Evolutionary conservation across 23 tunicate species (phyloP).

Genomic region (Halocynthia roretzi): DNA sequence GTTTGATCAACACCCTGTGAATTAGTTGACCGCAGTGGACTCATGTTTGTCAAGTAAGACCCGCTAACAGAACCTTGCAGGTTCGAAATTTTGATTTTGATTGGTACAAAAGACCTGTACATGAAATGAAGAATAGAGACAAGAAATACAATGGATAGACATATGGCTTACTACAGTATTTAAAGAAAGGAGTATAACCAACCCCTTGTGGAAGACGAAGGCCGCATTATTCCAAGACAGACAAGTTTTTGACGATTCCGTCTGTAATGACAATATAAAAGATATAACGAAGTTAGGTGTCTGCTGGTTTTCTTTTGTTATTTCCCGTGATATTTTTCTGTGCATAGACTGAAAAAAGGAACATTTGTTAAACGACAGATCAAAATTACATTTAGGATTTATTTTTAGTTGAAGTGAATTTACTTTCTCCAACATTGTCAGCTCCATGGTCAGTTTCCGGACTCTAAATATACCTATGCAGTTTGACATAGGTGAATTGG

Average conservation of each 20-base stretch:
- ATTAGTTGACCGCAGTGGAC: background rate
- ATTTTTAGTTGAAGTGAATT: background rate
- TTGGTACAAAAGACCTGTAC: background rate
- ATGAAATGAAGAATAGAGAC: background rate
- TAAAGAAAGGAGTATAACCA: background rate
- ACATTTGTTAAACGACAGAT: background rate
- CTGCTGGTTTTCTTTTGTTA: background rate
- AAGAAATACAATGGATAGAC: background rate
- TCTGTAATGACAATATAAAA: slow-evolving; percentile 9
- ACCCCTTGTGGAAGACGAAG: background rate
- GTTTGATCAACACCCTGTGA: background rate
- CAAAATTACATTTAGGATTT: background rate
- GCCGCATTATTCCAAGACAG: slow-evolving; percentile 12
- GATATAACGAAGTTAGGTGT: background rate
- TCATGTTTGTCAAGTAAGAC: slow-evolving; percentile 1
- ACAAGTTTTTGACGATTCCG: slow-evolving; percentile 1
- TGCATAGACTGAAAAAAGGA: slow-evolving; percentile 24
- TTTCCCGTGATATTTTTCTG: background rate
- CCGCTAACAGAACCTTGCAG: slow-evolving; percentile 22
- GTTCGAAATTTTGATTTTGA: slow-evolving; percentile 2
- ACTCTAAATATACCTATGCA: slow-evolving; percentile 17
- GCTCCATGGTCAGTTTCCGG: slow-evolving; percentile 1
- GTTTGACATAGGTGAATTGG: background rate
- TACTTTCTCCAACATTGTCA: slow-evolving; percentile 16
- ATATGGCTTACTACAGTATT: background rate